These are phyloP conservation scores for Andrena hattorfiana DNA, from an alignment of 2,888 invertebrate genomes.

Conservation along the genomic window DNA sequence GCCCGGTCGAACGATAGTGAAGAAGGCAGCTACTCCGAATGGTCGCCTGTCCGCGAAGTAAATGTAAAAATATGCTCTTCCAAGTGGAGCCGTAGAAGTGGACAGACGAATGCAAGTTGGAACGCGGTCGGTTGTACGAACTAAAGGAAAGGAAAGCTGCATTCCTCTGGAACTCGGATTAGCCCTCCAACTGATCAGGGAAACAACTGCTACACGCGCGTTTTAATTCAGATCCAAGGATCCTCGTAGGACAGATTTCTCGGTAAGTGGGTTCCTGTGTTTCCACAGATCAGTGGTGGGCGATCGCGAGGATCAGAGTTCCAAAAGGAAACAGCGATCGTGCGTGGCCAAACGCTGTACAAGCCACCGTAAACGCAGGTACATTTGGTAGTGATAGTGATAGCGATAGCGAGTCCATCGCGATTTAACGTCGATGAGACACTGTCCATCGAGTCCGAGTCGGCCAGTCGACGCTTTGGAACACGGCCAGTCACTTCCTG, in stretches of 20 bases:
- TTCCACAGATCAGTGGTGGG: neutral
- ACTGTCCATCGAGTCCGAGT: slow-evolving; percentile 29
- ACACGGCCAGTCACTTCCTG: slow-evolving; percentile 79
- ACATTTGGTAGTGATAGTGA: slow-evolving; percentile 65
- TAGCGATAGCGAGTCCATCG: slow-evolving; percentile 48
- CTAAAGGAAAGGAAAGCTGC: slow-evolving; percentile 18
- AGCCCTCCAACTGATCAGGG: neutral
- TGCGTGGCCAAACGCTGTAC: slow-evolving; percentile 22
- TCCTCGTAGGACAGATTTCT: neutral
- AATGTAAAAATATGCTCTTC: neutral
- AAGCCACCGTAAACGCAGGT: slow-evolving; percentile 64
- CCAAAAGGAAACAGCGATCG: slow-evolving; percentile 24
- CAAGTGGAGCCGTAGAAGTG: neutral
- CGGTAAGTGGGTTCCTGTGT: neutral
- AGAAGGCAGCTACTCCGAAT: neutral
- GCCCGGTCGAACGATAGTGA: slow-evolving; percentile 32
- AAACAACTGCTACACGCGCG: neutral
- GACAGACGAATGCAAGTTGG: slow-evolving; percentile 69
- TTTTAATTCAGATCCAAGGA: neutral
- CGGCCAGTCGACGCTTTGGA: slow-evolving; percentile 70
- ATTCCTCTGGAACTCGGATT: slow-evolving; percentile 32
- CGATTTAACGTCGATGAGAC: slow-evolving; percentile 31
- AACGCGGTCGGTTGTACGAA: slow-evolving; percentile 65
- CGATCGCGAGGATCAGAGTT: neutral
- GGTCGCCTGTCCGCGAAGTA: neutral